These are phyloP conservation scores for Pseudoatta argentina DNA, from an alignment of 1,140 invertebrate genomes.

Conservation along the genomic window DNA sequence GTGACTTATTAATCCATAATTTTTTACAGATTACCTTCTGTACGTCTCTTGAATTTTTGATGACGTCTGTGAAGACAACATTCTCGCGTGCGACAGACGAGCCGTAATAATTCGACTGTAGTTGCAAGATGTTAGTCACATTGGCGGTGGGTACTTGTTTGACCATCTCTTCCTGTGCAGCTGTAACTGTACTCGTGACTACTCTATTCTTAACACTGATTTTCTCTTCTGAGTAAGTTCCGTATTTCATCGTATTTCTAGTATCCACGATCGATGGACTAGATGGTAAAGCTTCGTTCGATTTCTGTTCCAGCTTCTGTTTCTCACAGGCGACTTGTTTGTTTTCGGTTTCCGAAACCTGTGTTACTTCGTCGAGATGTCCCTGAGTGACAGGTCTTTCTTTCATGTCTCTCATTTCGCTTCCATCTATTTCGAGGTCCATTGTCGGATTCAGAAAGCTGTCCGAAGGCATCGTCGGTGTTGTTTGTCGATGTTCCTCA, in stretches of 20 bases:
- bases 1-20: background rate
- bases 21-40: conserved; percentile 36
- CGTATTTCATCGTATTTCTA: background rate
- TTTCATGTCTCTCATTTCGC: background rate
- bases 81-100: conserved; percentile 19
- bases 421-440: conserved; percentile 12
- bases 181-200: background rate
- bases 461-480: conserved; percentile 3
- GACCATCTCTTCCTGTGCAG: conserved; percentile 2
- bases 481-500: background rate
- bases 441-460: conserved; percentile 7
- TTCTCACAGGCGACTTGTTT: background rate
- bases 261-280: background rate
- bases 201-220: background rate
- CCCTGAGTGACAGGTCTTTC: background rate
- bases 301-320: background rate
- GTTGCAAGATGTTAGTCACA: conserved; percentile 54
- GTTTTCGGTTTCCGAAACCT: background rate
- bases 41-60: background rate
- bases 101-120: conserved; percentile 58
- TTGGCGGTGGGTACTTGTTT: conserved; percentile 23
- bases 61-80: background rate
- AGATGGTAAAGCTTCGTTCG: background rate
- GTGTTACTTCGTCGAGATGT: background rate
- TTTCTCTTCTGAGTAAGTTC: background rate